These are phyloP conservation scores for Mustela nigripes DNA, from an alignment of 2,113 vertebrate species.

Conservation along the genomic window DNA sequence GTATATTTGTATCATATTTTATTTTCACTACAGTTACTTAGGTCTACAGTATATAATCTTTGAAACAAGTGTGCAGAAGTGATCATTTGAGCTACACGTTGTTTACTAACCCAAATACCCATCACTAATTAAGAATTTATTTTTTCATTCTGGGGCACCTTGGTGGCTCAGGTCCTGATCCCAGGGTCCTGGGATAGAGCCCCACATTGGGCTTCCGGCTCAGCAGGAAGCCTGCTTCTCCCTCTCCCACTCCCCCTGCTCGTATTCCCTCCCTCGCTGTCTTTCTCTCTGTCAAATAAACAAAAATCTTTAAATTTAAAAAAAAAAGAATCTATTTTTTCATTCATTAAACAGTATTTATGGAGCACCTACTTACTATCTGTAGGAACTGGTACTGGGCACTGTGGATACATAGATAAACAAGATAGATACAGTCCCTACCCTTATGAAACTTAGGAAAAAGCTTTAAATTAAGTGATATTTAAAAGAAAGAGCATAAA, in stretches of 20 bases:
- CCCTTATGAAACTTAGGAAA: neutral
- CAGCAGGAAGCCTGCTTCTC: too few relatives aligned
- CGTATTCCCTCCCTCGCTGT: too few relatives aligned
- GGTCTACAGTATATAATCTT: neutral
- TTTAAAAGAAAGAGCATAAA: neutral
- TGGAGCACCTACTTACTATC: neutral
- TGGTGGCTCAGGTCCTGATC: too few relatives aligned
- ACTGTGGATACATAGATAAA: neutral
- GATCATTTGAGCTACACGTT: neutral
- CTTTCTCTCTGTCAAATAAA: too few relatives aligned
- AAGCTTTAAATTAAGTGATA: conserved; percentile 35
- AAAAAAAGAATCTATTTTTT: neutral
- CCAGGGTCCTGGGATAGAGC: too few relatives aligned
- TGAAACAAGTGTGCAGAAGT: conserved; percentile 1
- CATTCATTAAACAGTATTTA: neutral
- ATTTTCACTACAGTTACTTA: neutral
- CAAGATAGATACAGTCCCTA: neutral
- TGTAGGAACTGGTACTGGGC: neutral
- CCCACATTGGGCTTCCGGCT: too few relatives aligned
- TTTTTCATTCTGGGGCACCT: neutral
- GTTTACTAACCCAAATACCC: neutral
- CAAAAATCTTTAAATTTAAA: too few relatives aligned
- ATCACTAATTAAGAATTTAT: neutral
- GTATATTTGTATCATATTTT: neutral
- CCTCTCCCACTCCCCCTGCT: too few relatives aligned